Base-by-base conservation (phyloP, 2,113 vertebrate species). In the Tretioscincus oriximinensis region DNA sequence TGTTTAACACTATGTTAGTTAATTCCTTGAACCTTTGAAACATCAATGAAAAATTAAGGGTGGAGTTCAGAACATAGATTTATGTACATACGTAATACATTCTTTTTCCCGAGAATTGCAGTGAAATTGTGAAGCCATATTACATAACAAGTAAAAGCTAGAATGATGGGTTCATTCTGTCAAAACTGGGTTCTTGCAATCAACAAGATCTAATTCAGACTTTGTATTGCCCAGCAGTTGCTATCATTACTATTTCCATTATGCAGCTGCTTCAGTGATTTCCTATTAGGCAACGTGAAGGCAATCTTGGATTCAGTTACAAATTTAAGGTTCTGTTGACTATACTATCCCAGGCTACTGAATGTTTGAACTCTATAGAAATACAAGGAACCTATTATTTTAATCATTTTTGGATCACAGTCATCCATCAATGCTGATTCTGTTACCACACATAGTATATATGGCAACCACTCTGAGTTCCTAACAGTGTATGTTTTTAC, bases 111-210 rank as follows among this genome's bases (percentile, higher is more conserved):
- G 64, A 73, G 18, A 63, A 74, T 72, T 66, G 73, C 67, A 73
- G 5, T 51, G 72, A 58, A 31, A 29, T 72, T 82, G 41, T 77
- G 81, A 71, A 77, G 73, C 41, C 49, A 41, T 26, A 14, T 66
- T 24, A 10, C 24, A 31, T 41, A 11, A 73, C 11, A 65, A 2
- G 21, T 35, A 31, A 45, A 35, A 9, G 24, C 16, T 64, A 31
- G 22, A 60, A 60, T 73, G 61, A 31, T 29, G 63, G 81, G 66
- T 47, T n/a, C 21, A 54, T 66, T 29, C 61, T 73, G 65, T 41
- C 60, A 78, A 78, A 9, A 67, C 14, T 60, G 54, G 24, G 26
- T 75, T 63, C 58, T 49, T 47, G 64, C 22, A 47, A 72, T 72
- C 68, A 63, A 58, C 28, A 69, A 75, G 41, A 22, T 45, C 45